Evolutionary conservation across 1,140 invertebrate genomes (phyloP), one percentile per base, ranked within the genome.

Genomic region (Orchestia grillus): DNA sequence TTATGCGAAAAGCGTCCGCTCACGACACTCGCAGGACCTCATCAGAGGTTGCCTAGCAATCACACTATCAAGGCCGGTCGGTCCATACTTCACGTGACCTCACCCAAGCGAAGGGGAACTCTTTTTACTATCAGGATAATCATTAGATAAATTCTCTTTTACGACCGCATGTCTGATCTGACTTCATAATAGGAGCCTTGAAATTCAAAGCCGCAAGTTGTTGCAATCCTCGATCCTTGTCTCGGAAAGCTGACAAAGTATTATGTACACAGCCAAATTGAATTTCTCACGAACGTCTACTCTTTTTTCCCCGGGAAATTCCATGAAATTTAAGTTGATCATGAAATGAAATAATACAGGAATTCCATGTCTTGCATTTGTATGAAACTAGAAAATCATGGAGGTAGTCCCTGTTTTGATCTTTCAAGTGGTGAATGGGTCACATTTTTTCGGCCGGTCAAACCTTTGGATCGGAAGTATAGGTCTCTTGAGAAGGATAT

Each of bases 161-260:
- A 77, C 62, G 88, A 44, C 88, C 44, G 88, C 88, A 91, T 42
- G 41, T 42, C 88, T 91, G 88, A 91, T 91, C 88, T 91, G 88
- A 91, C 88, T 91, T 91, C 88, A 91, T 91, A 91, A 91, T 91
- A 42, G 42, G 41, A 42, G 41, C 41, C 44, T 91, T 43, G 19
- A 91, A 91, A 91, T 41, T 91, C 41, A 91, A 91, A 91, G 41
- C 11, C 41, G 28, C 6, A 19, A 42, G 42, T 91, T 91, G 4
- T 44, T 91, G 19, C 11, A 28, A 36, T 3, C 28, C 62, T 77
- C 62, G 1, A 19, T 77, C 62, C 62, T 28, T 28, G 62, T 36
- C 1, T 19, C 47, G 47, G 6, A 53, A 53, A 19, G 19, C 47
- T 8, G 47, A n/a, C n/a, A 53, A 53, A 53, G 19, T 53, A 36